Conservation (phyloP, 2,888 invertebrate species). For the Perizoma flavofasciatum region DNA sequence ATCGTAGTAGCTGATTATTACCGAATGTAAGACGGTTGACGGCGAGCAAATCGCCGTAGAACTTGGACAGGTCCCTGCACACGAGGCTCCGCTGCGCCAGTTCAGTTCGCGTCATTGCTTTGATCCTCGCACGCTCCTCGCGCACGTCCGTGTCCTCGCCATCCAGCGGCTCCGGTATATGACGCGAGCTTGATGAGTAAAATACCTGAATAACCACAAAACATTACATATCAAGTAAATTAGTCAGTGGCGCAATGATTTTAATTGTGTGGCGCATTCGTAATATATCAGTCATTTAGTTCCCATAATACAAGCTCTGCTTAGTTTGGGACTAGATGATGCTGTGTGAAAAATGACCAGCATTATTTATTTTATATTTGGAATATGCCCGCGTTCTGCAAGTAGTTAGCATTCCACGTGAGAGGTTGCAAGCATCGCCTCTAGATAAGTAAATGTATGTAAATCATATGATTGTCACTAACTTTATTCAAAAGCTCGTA, state of each 20-base stretch:
- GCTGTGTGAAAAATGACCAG: no score
- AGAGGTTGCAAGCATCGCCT: no score
- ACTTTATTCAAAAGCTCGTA: conserved; percentile 82
- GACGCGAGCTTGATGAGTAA: conserved; percentile 48
- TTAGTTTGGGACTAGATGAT: no score
- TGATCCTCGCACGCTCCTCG: conserved; percentile 78
- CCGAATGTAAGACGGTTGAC: conserved; percentile 89
- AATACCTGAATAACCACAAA: conserved; percentile 46
- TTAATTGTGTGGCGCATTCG: no score
- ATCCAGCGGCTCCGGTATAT: conserved; percentile 46
- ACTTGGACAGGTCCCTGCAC: conserved; percentile 88
- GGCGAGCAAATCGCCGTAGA: conserved; percentile 88
- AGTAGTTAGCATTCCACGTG: no score
- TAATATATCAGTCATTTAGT: no score
- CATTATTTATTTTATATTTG: no score
- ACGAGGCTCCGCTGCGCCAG: conserved; percentile 81
- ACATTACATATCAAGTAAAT: no score
- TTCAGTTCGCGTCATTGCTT: conserved; percentile 64
- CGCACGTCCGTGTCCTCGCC: conserved; percentile 85
- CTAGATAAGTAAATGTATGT: no score
- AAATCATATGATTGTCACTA: conserved; percentile 27
- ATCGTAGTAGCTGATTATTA: conserved; percentile 40
- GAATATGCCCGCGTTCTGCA: no score
- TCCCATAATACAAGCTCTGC: no score
- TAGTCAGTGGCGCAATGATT: no score